Conservation (phyloP, 1,140 invertebrate genomes). For the Riptortus pedestris region DNA sequence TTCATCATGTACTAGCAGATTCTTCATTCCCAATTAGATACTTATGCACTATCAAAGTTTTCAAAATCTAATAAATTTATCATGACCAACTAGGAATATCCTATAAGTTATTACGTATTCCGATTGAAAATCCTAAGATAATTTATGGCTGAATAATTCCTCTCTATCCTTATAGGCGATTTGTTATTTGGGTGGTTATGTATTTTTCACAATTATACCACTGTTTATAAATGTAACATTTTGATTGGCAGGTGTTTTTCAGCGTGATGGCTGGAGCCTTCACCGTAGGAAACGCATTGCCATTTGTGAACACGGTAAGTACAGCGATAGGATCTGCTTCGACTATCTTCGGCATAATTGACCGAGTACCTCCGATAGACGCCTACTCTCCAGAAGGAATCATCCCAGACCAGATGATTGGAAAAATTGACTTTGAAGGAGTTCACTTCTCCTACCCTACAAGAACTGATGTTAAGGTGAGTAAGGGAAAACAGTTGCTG, state of each 20-base stretch:
- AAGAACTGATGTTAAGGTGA: slow-evolving; percentile 53
- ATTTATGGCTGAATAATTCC: too few species aligned
- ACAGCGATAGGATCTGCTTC: slow-evolving; percentile 65
- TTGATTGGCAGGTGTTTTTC: slow-evolving; percentile 51
- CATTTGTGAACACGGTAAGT: slow-evolving; percentile 65
- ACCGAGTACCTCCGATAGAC: slow-evolving; percentile 61
- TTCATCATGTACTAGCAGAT: too few species aligned
- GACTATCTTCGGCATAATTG: slow-evolving; percentile 65
- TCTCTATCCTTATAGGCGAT: too few species aligned
- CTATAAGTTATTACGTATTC: too few species aligned
- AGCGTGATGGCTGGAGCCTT: slow-evolving; percentile 68
- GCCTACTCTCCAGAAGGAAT: slow-evolving; percentile 49
- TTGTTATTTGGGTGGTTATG: too few species aligned
- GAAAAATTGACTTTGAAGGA: slow-evolving; percentile 62
- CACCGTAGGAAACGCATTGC: slow-evolving; percentile 65
- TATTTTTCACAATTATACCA: too few species aligned
- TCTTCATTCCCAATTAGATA: too few species aligned
- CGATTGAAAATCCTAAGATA: too few species aligned
- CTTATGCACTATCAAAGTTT: too few species aligned
- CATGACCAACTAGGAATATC: too few species aligned
- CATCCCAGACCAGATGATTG: slow-evolving; percentile 49
- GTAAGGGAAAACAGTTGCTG: background rate
- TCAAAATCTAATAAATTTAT: too few species aligned
- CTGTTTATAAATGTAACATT: too few species aligned
- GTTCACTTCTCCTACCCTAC: slow-evolving; percentile 73